Percentiles rank a stretch among this genome's conserved stretches.
Evolutionary conservation across 2,888 invertebrate species (phyloP).

Genomic region (Rhagium mordax): DNA sequence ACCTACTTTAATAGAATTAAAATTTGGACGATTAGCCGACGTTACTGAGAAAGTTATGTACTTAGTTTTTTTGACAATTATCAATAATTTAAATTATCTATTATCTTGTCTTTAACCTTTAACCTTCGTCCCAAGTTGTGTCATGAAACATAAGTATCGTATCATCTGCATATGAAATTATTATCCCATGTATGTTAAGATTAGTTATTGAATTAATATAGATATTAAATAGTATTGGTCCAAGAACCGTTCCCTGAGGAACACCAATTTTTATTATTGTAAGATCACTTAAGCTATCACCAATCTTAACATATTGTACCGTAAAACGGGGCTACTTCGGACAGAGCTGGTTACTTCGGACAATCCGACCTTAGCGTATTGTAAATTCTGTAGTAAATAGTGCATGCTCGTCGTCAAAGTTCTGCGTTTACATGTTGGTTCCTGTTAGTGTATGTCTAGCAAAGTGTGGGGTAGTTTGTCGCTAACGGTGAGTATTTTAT

Average conservation of each 20-base stretch:
- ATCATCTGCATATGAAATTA: constrained; percentile 34
- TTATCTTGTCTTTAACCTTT: too few species aligned
- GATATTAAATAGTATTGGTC: constrained; percentile 27
- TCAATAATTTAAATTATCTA: background rate
- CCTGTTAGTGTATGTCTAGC: too few species aligned
- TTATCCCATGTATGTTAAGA: constrained; percentile 11
- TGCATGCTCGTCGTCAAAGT: too few species aligned
- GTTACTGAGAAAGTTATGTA: background rate
- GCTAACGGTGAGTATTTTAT: too few species aligned
- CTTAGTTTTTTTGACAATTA: background rate
- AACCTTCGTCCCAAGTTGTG: background rate
- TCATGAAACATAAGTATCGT: constrained; percentile 6
- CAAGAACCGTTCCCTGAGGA: constrained; percentile 28
- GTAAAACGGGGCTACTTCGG: too few species aligned
- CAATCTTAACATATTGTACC: constrained; percentile 17
- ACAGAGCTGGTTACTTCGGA: too few species aligned
- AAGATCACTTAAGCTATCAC: background rate
- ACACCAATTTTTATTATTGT: constrained; percentile 18
- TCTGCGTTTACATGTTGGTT: too few species aligned
- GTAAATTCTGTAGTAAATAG: too few species aligned
- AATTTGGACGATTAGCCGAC: background rate
- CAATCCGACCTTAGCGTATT: too few species aligned
- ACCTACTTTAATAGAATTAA: background rate
- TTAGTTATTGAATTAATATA: constrained; percentile 20
- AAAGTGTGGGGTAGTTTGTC: too few species aligned